Conservation (phyloP, 2,888 invertebrate species). For the Synanthedon tipuliformis region DNA sequence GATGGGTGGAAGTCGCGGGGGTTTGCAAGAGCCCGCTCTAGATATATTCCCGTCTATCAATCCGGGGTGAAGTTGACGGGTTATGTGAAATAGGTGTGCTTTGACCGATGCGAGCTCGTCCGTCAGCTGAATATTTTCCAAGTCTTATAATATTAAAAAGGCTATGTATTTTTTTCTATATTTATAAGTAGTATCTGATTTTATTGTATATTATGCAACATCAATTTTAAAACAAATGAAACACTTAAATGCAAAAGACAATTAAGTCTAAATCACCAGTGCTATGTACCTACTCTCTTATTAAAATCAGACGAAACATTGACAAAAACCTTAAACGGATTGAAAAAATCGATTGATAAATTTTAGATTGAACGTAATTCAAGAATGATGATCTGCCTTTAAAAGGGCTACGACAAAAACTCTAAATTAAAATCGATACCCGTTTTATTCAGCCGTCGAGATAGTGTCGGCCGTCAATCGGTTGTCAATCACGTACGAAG, state of each 20-base stretch:
- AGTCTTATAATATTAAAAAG: too few relatives aligned
- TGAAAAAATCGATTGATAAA: too few relatives aligned
- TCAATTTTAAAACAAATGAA: background rate
- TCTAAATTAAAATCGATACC: background rate
- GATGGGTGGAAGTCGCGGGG: slow-evolving; percentile 13
- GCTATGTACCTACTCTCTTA: too few relatives aligned
- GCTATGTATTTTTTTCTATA: background rate
- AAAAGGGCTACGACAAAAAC: background rate
- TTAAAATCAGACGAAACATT: too few relatives aligned
- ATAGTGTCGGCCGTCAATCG: background rate
- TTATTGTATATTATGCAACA: background rate
- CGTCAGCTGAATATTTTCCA: background rate
- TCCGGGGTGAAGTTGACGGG: slow-evolving; percentile 44
- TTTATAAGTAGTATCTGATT: background rate
- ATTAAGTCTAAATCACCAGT: too few relatives aligned
- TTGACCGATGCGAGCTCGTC: background rate
- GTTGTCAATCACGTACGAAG: background rate
- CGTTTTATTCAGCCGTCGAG: background rate
- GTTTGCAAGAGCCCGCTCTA: slow-evolving; percentile 31
- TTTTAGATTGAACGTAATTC: too few relatives aligned
- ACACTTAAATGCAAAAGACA: too few relatives aligned
- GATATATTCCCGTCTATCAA: slow-evolving; percentile 45
- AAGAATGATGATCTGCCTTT: background rate
- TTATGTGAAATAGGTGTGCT: slow-evolving; percentile 11
- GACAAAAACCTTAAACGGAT: too few relatives aligned